Percentiles rank a stretch among this genome's conserved stretches.
These are phyloP conservation scores for Malacoctenus gilli DNA, from an alignment of 2,797 vertebrate species.

Conservation along the genomic window DNA sequence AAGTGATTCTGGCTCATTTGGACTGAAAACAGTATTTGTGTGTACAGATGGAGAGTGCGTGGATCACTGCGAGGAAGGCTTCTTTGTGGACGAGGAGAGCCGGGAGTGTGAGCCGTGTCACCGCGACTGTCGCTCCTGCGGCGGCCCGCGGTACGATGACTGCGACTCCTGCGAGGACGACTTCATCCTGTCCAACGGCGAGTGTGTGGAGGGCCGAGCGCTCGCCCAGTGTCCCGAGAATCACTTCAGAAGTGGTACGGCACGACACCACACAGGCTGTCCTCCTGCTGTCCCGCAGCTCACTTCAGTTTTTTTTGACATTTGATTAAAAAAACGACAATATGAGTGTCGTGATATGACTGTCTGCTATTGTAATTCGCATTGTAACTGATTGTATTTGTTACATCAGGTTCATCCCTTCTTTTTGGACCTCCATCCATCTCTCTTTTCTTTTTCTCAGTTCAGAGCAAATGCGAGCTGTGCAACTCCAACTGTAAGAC, in stretches of 20 bases:
- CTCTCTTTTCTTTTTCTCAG: constrained; percentile 63
- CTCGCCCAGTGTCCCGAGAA: constrained; percentile 38
- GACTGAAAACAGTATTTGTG: constrained; percentile 16
- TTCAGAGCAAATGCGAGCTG: constrained; percentile 45
- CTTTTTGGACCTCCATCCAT: no score
- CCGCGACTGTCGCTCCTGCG: constrained; percentile 81
- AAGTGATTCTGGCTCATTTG: no score
- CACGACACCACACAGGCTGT: no score
- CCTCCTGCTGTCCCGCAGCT: background rate
- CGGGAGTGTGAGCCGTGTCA: constrained; percentile 87
- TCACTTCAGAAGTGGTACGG: constrained; percentile 70
- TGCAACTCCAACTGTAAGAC: constrained; percentile 85
- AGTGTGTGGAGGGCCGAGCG: constrained; percentile 66
- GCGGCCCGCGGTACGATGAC: constrained; percentile 75
- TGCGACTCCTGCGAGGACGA: constrained; percentile 82
- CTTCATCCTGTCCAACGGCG: constrained; percentile 65
- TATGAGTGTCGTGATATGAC: background rate
- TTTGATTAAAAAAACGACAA: no score
- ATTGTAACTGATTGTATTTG: no score
- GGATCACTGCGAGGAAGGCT: constrained; percentile 81
- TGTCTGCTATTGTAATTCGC: no score
- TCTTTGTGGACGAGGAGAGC: constrained; percentile 78
- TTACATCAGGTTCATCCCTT: no score
- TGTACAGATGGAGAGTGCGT: constrained; percentile 85
- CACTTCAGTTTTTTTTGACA: no score